These are phyloP conservation scores for Argyrosomus japonicus DNA, from an alignment of 2,113 vertebrate genomes.

Conservation along the genomic window DNA sequence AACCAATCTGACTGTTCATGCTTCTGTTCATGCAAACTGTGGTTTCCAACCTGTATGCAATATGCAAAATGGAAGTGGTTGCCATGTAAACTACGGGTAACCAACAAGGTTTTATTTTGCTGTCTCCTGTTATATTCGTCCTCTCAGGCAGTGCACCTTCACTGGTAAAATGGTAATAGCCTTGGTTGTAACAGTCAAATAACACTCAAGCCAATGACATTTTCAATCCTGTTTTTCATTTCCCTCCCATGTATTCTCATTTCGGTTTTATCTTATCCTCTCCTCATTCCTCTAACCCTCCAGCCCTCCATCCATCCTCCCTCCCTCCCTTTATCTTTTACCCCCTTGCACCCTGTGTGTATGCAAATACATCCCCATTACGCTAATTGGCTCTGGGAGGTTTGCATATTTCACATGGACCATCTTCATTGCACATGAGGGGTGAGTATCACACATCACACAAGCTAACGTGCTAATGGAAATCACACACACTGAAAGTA, in stretches of 20 bases:
- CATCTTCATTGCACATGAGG: slow-evolving; percentile 9
- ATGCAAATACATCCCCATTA: slow-evolving; percentile 71
- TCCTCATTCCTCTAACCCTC: background rate
- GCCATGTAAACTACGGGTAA: slow-evolving; percentile 13
- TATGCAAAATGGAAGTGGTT: background rate
- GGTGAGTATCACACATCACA: slow-evolving; percentile 16
- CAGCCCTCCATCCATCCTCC: background rate
- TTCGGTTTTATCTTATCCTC: background rate
- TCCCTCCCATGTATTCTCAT: background rate
- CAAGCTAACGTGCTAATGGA: slow-evolving; percentile 43
- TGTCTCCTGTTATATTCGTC: slow-evolving; percentile 5
- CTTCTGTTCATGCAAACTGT: slow-evolving; percentile 21
- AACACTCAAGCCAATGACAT: background rate
- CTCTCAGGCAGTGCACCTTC: background rate
- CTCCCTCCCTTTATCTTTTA: slow-evolving; percentile 27
- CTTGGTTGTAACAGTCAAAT: slow-evolving; percentile 5
- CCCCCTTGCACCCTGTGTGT: slow-evolving; percentile 14
- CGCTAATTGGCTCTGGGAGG: slow-evolving; percentile 65
- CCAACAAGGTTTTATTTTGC: background rate
- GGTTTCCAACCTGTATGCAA: slow-evolving; percentile 16
- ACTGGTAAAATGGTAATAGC: background rate
- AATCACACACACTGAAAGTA: slow-evolving; percentile 14
- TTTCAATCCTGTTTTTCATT: slow-evolving; percentile 20
- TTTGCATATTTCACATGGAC: slow-evolving; percentile 59
- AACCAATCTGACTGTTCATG: background rate